Base-by-base conservation (phyloP, 2,888 invertebrate genomes). In the Papilio gigon region DNA sequence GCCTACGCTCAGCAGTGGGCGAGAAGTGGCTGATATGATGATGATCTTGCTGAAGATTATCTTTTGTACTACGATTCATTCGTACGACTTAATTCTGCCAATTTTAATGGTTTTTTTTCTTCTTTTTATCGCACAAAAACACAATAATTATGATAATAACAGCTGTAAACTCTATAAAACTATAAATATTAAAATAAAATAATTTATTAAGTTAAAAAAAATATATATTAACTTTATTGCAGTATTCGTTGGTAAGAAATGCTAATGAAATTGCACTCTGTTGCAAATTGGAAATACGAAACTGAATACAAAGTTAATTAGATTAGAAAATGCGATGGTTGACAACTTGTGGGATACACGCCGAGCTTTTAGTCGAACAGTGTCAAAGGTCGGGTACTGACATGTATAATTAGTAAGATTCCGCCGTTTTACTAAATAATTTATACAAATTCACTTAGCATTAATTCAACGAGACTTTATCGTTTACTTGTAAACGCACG, bases 341-440 rank as follows among this genome's bases (percentile, higher is more conserved):
- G 53, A 56, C 53, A 56, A 56, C 53, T 56, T 56, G 53, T 56
- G 53, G 53, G 53, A 56, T 56, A 50, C 25, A 56, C 60, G n/a
- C 14, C 9, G 40, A 40, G 40, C 60, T 30, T 67, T 62, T 67
- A 37, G 61, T 67, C 12, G 56, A 58, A 25, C 33, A 61, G 61
- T 25, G 53, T 67, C 61, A 30, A 4, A 67, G 67, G 61, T 62
- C 67, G 20, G 20, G 12, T 33, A 60, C 35, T 4, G 60, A 67
- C 40, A 53, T 67, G 53, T 40, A 67, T 67, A 67, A 67, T 62
- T 67, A 67, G 47, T 50, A 67, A 61, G n/a, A 67, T 67, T 53
- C 20, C 42, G 53, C 59, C 44, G 35, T 62, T 61, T 61, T 53
- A 61, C 61, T 59, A 44, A 14, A 44, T 59, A 59, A 47, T 47